Evolutionary conservation across 2,113 vertebrate genomes (phyloP), one percentile per base, ranked within the genome.

Genomic region (Pedionomus torquatus): DNA sequence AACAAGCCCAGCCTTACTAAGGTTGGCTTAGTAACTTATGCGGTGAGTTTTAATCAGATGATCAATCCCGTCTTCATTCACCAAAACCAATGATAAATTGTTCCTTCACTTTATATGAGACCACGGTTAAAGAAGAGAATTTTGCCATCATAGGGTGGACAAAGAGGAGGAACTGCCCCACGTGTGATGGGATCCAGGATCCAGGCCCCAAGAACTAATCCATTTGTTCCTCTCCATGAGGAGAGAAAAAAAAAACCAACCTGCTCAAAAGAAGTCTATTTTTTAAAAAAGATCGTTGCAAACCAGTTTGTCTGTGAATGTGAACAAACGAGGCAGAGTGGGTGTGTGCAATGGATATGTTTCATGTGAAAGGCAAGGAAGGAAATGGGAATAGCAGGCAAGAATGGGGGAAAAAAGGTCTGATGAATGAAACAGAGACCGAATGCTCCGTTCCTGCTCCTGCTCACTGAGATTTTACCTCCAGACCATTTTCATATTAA

Each of bases 361-460:
- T 83, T 60, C 83, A 20, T 76, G 57, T 52, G 91, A 82, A 84
- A 87, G 57, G 35, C 65, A 33, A 13, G 41, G 80, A 77, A 82
- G 79, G 93, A 97, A 96, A 96, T 96, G 95, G 82, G 64, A 96
- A 96, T 90, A 83, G 60, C 96, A 96, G 95, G 78, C 90, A 41
- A n/a, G 64, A 35, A 49, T 21, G 31, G n/a, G 83, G 13, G 44
- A 6, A 33, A 49, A 87, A 76, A 66, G 31, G 9, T 11, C 57
- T 88, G 35, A 90, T 95, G 90, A 41, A 90, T 55, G 90, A 88
- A 97, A 70, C 93, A 95, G 93, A 92, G 65, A 44, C 60, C 43
- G 33, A 89, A 65, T 7, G 25, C 74, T 68, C 68, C 76, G 85
- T 5, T 80, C 58, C 68, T 90, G 41, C 84, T 61, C 71, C 35